phyloP scores from a whole-genome alignment of 2,888 invertebrate genomes.

The Anarsia innoxiella region DNA sequence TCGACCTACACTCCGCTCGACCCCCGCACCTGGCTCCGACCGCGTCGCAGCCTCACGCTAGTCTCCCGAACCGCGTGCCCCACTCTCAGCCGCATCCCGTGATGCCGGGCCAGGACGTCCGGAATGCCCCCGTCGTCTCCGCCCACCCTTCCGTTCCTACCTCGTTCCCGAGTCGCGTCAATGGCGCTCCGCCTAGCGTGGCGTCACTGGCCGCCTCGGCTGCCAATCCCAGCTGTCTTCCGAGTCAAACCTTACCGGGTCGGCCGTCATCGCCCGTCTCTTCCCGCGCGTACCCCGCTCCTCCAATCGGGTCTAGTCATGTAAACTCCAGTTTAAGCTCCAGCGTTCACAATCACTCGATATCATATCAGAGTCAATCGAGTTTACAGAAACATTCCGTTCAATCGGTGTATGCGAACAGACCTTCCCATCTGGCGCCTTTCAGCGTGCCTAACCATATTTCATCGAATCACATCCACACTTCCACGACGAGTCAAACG shows the following conservation, averaged over 20 bases:
- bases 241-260: conserved; percentile 52
- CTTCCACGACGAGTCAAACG: conserved; percentile 50
- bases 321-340: conserved; percentile 65
- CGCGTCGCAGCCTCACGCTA: conserved; percentile 35
- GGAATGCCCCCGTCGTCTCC: conserved; percentile 34
- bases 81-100: conserved; percentile 49
- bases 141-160: conserved; percentile 54
- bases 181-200: conserved; percentile 31
- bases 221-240: conserved; percentile 57
- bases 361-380: conserved; percentile 63
- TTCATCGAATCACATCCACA: conserved; percentile 75
- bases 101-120: conserved; percentile 51
- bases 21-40: conserved; percentile 34
- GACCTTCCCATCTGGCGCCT: conserved; percentile 59
- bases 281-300: conserved; percentile 56
- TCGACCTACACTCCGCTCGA: conserved; percentile 57
- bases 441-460: conserved; percentile 59
- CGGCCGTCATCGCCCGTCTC: conserved; percentile 52
- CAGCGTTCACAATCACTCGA: conserved; percentile 61
- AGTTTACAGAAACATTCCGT: conserved; percentile 71
- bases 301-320: conserved; percentile 71
- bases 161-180: conserved; percentile 53
- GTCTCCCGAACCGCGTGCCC: conserved; percentile 45
- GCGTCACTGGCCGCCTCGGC: conserved; percentile 45
- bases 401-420: conserved; percentile 52